Evolutionary conservation across 1,140 invertebrate species (phyloP).

Genomic region (Trichomalopsis sarcophagae): DNA sequence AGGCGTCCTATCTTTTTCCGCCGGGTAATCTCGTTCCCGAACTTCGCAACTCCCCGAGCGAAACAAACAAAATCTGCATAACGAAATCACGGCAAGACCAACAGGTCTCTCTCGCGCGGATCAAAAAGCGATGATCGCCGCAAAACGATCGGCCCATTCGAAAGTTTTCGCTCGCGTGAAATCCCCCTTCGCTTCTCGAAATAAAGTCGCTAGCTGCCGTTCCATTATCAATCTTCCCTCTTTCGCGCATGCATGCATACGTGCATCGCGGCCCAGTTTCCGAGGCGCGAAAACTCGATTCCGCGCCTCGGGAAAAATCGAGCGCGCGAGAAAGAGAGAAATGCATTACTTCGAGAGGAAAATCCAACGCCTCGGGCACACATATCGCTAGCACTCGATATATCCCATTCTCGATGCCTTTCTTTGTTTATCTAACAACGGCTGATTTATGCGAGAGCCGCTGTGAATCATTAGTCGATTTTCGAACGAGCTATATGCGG

Average conservation of each 20-base stretch:
- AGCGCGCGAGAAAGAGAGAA: too few species aligned
- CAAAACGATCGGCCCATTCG: neutral
- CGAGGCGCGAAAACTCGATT: neutral
- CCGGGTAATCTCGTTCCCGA: neutral
- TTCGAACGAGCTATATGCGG: too few species aligned
- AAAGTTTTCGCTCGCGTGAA: slow-evolving; percentile 32
- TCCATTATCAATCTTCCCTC: slow-evolving; percentile 13
- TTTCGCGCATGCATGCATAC: too few species aligned
- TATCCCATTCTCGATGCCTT: too few species aligned
- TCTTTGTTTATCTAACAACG: too few species aligned
- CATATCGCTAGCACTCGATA: too few species aligned
- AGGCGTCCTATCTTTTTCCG: neutral
- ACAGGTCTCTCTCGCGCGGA: slow-evolving; percentile 4
- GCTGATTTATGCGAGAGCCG: too few species aligned
- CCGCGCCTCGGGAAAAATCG: neutral
- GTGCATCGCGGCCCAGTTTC: neutral
- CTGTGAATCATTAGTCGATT: neutral
- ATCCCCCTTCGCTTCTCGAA: neutral
- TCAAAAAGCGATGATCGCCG: slow-evolving; percentile 21
- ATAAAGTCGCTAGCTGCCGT: neutral
- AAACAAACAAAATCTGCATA: neutral
- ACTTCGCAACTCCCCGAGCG: neutral
- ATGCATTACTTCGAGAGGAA: too few species aligned
- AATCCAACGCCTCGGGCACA: too few species aligned
- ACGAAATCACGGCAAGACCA: slow-evolving; percentile 23